Conservation (phyloP, 2,797 vertebrate genomes). For the Pseudotriccus pelzelni region DNA sequence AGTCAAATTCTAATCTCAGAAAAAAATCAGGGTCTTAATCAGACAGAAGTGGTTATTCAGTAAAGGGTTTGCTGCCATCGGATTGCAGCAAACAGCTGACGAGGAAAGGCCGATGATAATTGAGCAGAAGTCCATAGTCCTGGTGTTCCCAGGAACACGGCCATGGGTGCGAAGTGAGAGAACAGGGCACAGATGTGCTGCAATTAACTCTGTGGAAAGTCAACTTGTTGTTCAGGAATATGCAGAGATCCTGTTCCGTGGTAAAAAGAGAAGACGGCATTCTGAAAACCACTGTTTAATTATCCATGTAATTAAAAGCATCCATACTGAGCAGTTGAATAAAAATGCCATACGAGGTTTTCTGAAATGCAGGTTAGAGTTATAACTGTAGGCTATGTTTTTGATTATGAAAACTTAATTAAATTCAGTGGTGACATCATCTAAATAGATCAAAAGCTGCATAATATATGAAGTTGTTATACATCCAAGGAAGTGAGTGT, state of each 20-base stretch:
- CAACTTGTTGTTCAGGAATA: background rate
- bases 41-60: accelerated
- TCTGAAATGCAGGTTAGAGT: constrained; percentile 1
- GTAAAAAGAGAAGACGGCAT: background rate
- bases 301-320: constrained; percentile 56
- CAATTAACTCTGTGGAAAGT: background rate
- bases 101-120: accelerated
- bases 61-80: background rate
- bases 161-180: background rate
- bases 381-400: constrained; percentile 29
- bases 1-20: background rate
- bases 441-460: background rate
- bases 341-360: background rate
- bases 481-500: background rate
- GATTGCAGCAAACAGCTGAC: background rate
- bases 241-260: background rate
- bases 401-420: constrained; percentile 14
- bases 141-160: accelerated
- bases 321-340: constrained; percentile 22
- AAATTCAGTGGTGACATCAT: constrained; percentile 20
- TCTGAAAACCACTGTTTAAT: constrained; percentile 44
- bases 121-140: accelerated
- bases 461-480: background rate
- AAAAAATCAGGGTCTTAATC: background rate
- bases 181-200: background rate